phyloP scores from a whole-genome alignment of 2,888 invertebrate genomes.

The Kuschelorhynchus macadamiae region DNA sequence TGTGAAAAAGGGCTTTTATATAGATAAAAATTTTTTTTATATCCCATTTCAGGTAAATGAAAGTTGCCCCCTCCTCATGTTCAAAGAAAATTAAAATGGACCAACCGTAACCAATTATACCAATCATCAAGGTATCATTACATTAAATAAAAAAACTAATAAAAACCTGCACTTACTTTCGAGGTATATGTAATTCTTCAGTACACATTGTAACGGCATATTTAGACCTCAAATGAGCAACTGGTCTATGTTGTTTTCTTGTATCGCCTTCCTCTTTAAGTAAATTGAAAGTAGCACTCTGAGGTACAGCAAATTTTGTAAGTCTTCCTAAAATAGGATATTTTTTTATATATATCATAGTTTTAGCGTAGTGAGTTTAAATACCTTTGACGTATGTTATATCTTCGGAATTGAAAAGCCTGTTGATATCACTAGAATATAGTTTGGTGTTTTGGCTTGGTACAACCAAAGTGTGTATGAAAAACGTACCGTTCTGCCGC shows the following conservation, averaged over 20 bases:
- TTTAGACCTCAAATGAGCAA: slow-evolving; percentile 82
- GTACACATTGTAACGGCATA: slow-evolving; percentile 84
- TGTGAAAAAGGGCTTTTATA: no score
- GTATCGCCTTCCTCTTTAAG: slow-evolving; percentile 70
- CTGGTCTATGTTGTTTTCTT: slow-evolving; percentile 69
- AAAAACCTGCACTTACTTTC: slow-evolving; percentile 60
- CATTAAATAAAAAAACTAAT: no score
- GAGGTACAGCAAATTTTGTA: slow-evolving; percentile 82
- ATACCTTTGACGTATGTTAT: slow-evolving; percentile 73
- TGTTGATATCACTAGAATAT: slow-evolving; percentile 71
- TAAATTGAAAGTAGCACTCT: slow-evolving; percentile 82
- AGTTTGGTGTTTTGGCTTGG: slow-evolving; percentile 69
- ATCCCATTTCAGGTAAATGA: no score
- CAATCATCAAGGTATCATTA: no score
- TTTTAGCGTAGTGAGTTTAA: no score
- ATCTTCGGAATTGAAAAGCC: slow-evolving; percentile 74
- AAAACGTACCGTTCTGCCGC: slow-evolving; percentile 87
- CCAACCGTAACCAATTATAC: no score
- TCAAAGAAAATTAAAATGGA: no score
- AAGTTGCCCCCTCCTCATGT: no score
- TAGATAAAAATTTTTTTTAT: no score
- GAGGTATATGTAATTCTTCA: slow-evolving; percentile 70
- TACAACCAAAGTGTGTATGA: slow-evolving; percentile 81
- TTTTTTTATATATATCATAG: neutral
- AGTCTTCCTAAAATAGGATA: slow-evolving; percentile 69